Conservation (phyloP, 2,888 invertebrate species). For the Limnephilus lunatus region DNA sequence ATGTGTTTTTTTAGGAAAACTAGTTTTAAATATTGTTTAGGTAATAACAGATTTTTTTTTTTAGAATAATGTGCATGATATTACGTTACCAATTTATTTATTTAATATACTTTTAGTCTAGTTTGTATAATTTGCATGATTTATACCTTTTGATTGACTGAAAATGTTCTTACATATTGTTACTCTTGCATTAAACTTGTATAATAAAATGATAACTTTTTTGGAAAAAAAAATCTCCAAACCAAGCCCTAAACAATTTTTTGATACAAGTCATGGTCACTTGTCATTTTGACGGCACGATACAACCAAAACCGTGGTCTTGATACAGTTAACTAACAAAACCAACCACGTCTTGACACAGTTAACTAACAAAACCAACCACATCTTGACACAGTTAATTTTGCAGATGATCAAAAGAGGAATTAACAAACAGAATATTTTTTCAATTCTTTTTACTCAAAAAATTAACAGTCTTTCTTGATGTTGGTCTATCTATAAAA, state of each 20-base stretch:
- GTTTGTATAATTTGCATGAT: neutral
- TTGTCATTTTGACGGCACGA: too few relatives aligned
- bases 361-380: too few relatives aligned
- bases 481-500: neutral
- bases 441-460: too few relatives aligned
- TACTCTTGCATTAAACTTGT: neutral
- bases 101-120: neutral
- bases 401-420: too few relatives aligned
- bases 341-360: too few relatives aligned
- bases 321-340: neutral
- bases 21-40: neutral
- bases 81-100: neutral
- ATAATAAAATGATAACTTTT: neutral
- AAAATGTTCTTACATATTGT: neutral
- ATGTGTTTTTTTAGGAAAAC: neutral
- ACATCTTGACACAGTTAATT: too few relatives aligned
- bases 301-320: neutral
- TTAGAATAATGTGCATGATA: neutral
- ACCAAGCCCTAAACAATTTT: neutral
- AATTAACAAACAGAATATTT: neutral
- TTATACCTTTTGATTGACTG: neutral
- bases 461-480: too few relatives aligned
- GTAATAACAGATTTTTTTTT: neutral
- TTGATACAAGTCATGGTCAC: neutral
- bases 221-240: neutral